A percentile compares a stretch with the other conserved stretches of the same genome.
phyloP scores from a whole-genome alignment of 2,888 invertebrate species.

The Notodonta dromedarius region DNA sequence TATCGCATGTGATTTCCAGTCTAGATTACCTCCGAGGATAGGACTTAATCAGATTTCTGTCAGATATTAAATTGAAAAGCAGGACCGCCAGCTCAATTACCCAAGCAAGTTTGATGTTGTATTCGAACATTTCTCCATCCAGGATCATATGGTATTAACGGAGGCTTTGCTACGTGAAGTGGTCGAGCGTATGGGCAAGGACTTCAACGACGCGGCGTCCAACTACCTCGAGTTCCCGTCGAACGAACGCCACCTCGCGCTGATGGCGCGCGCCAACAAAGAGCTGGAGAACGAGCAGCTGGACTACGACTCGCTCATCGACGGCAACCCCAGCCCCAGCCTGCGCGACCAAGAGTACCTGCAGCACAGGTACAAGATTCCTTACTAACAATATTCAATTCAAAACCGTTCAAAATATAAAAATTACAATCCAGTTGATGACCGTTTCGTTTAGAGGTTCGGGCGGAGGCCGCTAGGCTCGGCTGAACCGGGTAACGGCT shows the following conservation, averaged over 20 bases:
- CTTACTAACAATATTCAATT: no score
- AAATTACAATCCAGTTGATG: no score
- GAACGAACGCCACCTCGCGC: slow-evolving; percentile 70
- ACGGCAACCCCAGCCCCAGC: slow-evolving; percentile 89
- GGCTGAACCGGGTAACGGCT: no score
- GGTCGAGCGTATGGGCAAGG: slow-evolving; percentile 91
- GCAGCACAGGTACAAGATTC: slow-evolving; percentile 86
- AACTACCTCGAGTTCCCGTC: slow-evolving; percentile 86
- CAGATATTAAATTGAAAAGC: no score
- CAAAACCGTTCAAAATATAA: no score
- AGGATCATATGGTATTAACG: slow-evolving; percentile 86
- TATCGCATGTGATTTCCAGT: no score
- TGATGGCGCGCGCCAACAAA: slow-evolving; percentile 83
- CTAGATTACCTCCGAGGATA: no score
- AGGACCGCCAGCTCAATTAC: no score
- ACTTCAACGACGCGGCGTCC: slow-evolving; percentile 87
- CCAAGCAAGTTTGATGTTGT: no score
- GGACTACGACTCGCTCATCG: slow-evolving; percentile 89
- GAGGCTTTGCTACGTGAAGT: slow-evolving; percentile 90
- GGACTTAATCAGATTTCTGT: no score
- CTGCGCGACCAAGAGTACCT: slow-evolving; percentile 94
- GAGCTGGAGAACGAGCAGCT: slow-evolving; percentile 85
- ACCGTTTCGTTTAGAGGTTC: no score
- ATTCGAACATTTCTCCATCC: slow-evolving; percentile 10
- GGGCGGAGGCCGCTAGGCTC: no score